Percentiles rank a stretch among this genome's conserved stretches.
Evolutionary conservation across 2,797 vertebrate genomes (phyloP).

Genomic region (Scarus forsteni): DNA sequence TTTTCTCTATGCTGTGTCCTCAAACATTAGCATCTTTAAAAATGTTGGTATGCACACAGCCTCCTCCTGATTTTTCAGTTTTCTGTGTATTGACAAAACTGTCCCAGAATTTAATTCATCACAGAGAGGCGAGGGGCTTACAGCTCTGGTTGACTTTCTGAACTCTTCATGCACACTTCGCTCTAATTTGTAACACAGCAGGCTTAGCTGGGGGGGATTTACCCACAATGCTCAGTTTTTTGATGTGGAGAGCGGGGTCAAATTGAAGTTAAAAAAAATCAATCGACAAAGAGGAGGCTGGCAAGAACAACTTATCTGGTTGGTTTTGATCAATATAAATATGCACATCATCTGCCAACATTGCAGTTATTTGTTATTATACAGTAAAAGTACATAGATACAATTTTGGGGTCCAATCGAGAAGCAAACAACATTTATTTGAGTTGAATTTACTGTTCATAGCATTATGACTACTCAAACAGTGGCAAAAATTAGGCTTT

Average conservation of each 20-base stretch:
- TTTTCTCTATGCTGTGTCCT: not conserved
- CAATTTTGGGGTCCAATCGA: too few relatives aligned
- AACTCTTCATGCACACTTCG: not conserved
- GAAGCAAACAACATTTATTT: too few relatives aligned
- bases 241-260: not conserved
- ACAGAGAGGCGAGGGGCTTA: not conserved
- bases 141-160: slow-evolving; percentile 3
- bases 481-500: too few relatives aligned
- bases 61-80: not conserved
- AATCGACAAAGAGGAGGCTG: too few relatives aligned
- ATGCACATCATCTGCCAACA: too few relatives aligned
- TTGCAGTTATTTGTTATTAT: too few relatives aligned
- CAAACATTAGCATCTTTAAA: not conserved
- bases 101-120: slow-evolving; percentile 4
- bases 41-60: not conserved
- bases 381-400: too few relatives aligned
- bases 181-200: not conserved
- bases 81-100: slow-evolving; percentile 3
- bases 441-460: too few relatives aligned
- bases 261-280: not conserved
- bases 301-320: not conserved
- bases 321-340: not conserved
- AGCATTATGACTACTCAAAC: too few relatives aligned
- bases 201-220: not conserved
- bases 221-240: not conserved